phyloP scores from a whole-genome alignment of 1,140 invertebrate species.

The Subanguina moxae region DNA sequence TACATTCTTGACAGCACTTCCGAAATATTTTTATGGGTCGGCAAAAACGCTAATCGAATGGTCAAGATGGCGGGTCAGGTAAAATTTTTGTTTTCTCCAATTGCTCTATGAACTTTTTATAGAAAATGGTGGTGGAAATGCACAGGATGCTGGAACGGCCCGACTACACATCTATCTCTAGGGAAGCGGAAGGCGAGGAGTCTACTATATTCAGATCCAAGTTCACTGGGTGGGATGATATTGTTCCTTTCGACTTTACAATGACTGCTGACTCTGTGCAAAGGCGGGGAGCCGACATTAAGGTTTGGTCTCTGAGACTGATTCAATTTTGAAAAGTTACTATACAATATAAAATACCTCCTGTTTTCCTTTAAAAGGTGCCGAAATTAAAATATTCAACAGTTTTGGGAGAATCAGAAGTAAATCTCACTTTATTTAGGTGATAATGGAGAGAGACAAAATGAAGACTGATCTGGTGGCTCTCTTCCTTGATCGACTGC shows the following conservation, averaged over 20 bases:
- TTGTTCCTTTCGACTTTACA: constrained; percentile 97
- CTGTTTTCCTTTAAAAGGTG: too few species aligned
- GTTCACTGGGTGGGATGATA: constrained; percentile 96
- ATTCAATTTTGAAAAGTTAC: background rate
- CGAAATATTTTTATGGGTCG: constrained; percentile 99
- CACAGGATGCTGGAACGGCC: constrained; percentile 78
- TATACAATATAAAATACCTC: background rate
- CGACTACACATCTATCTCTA: constrained; percentile 78
- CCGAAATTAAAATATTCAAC: too few species aligned
- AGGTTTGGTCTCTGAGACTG: constrained; percentile 37
- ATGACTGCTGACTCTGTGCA: constrained; percentile 93
- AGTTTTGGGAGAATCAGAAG: too few species aligned
- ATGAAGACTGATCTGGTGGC: constrained; percentile 83
- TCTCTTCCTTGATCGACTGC: constrained; percentile 88
- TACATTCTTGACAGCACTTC: constrained; percentile 92
- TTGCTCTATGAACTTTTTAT: background rate
- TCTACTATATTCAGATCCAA: constrained; percentile 90
- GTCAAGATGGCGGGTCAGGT: constrained; percentile 76
- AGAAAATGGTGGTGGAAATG: constrained; percentile 53
- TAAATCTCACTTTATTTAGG: constrained; percentile 17
- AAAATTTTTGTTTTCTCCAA: background rate
- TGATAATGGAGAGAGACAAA: constrained; percentile 64
- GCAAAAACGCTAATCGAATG: constrained; percentile 90
- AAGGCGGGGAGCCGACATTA: constrained; percentile 81
- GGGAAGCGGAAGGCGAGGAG: constrained; percentile 69